Percentiles rank a stretch among this genome's conserved stretches.
phyloP scores from a whole-genome alignment of 2,113 vertebrate species.

The Taurulus bubalis region DNA sequence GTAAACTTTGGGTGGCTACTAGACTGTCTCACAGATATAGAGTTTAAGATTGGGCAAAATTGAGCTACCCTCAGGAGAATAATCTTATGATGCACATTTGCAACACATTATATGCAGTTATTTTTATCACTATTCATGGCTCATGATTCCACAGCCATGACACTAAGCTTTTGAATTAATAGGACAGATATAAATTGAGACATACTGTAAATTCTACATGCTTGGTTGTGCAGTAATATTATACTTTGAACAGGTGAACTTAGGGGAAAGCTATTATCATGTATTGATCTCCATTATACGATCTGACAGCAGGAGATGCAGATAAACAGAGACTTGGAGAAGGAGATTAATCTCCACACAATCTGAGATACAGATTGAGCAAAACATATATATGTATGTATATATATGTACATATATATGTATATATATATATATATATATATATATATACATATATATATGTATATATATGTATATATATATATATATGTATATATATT shows the following conservation, averaged over 20 bases:
- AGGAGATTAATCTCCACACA: conserved; percentile 22
- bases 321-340: conserved; percentile 51
- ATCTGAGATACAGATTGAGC: not conserved
- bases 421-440: too few relatives aligned
- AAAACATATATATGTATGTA: too few relatives aligned
- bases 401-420: too few relatives aligned
- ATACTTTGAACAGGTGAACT: conserved; percentile 35
- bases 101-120: not conserved
- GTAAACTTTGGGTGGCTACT: not conserved
- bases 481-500: too few relatives aligned
- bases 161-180: conserved; percentile 23
- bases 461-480: too few relatives aligned
- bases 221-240: conserved; percentile 33
- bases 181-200: conserved; percentile 32
- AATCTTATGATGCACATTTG: conserved; percentile 12
- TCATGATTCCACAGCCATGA: conserved; percentile 20
- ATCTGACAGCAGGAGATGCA: conserved; percentile 41
- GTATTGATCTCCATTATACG: conserved; percentile 54
- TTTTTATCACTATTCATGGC: conserved; percentile 20
- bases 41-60: conserved; percentile 7
- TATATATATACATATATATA: too few relatives aligned
- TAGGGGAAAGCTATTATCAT: conserved; percentile 49
- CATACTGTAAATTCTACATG: conserved; percentile 12
- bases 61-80: not conserved
- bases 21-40: conserved; percentile 6